A percentile compares a stretch with the other conserved stretches of the same genome.
Evolutionary conservation across 2,888 invertebrate genomes (phyloP).

Genomic region (Scrobipalpa atriplicella): DNA sequence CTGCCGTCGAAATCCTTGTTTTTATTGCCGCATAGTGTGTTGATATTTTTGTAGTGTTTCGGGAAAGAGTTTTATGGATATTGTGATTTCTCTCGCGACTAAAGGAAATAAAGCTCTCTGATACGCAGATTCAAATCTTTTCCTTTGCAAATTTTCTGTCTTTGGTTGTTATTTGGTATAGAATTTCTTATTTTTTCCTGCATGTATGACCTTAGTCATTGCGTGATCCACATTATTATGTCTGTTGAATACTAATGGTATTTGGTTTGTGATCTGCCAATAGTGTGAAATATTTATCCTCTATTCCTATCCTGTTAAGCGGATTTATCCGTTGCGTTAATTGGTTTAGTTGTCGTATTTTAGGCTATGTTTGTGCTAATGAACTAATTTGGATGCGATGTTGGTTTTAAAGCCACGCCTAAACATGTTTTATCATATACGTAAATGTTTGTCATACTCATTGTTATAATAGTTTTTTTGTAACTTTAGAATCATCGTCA

Average conservation of each 20-base stretch:
- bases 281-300: not conserved
- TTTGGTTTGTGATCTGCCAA: not conserved
- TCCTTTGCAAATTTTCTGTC: not conserved
- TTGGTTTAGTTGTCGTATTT: not conserved
- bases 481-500: too few species aligned
- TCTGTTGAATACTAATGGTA: not conserved
- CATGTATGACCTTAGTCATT: not conserved
- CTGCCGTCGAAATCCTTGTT: not conserved
- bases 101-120: slow-evolving; percentile 1
- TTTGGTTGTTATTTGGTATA: not conserved
- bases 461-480: too few species aligned
- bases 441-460: too few species aligned
- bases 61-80: not conserved
- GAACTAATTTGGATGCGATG: not conserved
- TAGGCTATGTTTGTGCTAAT: not conserved
- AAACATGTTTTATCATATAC: too few species aligned
- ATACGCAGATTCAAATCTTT: not conserved
- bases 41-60: not conserved
- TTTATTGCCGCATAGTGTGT: not conserved
- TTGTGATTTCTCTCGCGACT: slow-evolving; percentile 4
- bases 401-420: not conserved
- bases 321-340: not conserved
- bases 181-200: not conserved
- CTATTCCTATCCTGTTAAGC: not conserved
- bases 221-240: not conserved